These are phyloP conservation scores for Camponotus fellah DNA, from an alignment of 2,888 invertebrate species.

Conservation along the genomic window DNA sequence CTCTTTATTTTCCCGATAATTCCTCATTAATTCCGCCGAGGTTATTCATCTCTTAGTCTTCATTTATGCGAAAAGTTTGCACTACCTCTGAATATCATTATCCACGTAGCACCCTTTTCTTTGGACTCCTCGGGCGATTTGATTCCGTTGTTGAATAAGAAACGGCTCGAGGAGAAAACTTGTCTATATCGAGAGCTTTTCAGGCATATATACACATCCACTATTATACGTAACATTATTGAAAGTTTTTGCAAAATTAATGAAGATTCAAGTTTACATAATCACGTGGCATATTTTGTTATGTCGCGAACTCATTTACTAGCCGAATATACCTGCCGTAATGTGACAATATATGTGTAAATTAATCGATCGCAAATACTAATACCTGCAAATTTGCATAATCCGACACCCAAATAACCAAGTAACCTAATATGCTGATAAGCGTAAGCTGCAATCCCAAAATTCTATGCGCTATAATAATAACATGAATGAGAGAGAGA, in stretches of 20 bases:
- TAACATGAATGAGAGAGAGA: conserved; percentile 1
- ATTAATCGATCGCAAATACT: conserved; percentile 53
- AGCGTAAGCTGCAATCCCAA: conserved; percentile 45
- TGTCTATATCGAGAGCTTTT: conserved; percentile 34
- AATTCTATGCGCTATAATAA: conserved; percentile 39
- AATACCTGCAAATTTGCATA: conserved; percentile 54
- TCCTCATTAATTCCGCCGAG: conserved; percentile 62
- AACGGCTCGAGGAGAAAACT: conserved; percentile 40
- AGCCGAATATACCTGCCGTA: conserved; percentile 20
- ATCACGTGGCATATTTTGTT: conserved; percentile 26
- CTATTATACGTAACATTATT: conserved; percentile 4
- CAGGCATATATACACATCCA: neutral
- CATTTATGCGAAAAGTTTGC: conserved; percentile 70
- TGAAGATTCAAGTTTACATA: conserved; percentile 19
- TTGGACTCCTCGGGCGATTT: conserved; percentile 48
- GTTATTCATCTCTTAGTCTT: conserved; percentile 67
- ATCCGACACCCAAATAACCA: conserved; percentile 53
- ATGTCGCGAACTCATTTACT: conserved; percentile 17
- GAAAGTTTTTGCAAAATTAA: conserved; percentile 23
- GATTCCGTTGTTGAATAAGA: conserved; percentile 52
- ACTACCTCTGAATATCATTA: conserved; percentile 64
- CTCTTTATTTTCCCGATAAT: conserved; percentile 69
- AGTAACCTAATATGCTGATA: conserved; percentile 57
- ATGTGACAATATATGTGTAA: conserved; percentile 57
- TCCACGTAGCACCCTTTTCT: conserved; percentile 51